Evolutionary conservation across 2,113 vertebrate species (phyloP), one percentile per base, ranked within the genome.

Genomic region (Xenopus laevis): DNA sequence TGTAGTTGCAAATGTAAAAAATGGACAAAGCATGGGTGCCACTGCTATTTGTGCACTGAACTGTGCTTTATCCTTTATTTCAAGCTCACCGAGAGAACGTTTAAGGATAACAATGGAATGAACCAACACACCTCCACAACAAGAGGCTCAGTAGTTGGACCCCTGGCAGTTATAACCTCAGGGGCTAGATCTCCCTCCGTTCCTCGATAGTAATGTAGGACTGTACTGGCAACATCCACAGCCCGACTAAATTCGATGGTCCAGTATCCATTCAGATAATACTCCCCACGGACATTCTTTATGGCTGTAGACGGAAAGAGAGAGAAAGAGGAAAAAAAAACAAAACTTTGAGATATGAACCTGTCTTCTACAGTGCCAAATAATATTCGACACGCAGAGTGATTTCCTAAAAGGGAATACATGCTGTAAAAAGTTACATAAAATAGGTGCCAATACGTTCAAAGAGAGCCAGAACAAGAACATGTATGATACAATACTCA

Each of bases 191-290:
- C 93, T 0, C 95, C 94, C 82, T 98, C 96, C 0, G 86, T 74
- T 0, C 94, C 95, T 11, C 95, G 87, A 79, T 96, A 92, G 0
- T 99, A 99, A 83, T 94, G 92, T 71, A 98, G 82, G 74, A 93
- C 66, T 0, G 95, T 98, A 81, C 91, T 91, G 6, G 93, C 96
- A 0, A 92, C 81, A 0, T 92, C 87, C 27, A 93, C 84, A 0
- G 91, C 86, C 17, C 79, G 86, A 72, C 94, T 93, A 17, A 89
- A 92, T 74, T 94, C 91, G 0, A 98, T 95, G 0, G 93, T 94
- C 97, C 97, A 99, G 12, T 93, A 92, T 21, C 97, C 97, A 0
- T 99, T 99, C 86, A 99, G 94, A 78, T 98, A 99, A 58, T 99
- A 98, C 0, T 95, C 91, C 0, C 96, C 96, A 17, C 15, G 89